Evolutionary conservation across 2,113 vertebrate genomes (phyloP).

Genomic region (Microcebus ravelobensis): DNA sequence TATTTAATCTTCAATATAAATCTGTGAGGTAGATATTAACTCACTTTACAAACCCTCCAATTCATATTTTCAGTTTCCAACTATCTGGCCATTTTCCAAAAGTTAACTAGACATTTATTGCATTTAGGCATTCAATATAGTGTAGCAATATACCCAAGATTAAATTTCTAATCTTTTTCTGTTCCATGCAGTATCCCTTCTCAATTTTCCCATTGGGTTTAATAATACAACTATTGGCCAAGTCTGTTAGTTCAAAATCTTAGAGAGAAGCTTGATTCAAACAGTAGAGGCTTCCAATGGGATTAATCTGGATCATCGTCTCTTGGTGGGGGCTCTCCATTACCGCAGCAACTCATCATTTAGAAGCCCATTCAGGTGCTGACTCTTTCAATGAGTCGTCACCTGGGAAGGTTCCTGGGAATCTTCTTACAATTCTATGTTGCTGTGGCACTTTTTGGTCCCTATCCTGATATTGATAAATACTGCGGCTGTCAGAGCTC

Average conservation of each 20-base stretch:
- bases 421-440: neutral
- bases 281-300: neutral
- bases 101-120: neutral
- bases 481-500: neutral
- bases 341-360: neutral
- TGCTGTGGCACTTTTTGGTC: neutral
- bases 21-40: neutral
- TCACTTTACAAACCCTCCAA: conserved; percentile 1
- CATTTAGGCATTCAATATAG: neutral
- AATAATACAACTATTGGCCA: neutral
- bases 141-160: neutral
- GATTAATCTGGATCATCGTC: neutral
- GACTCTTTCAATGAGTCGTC: neutral
- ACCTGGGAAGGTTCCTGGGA: neutral
- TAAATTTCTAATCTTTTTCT: neutral
- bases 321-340: neutral
- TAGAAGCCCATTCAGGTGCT: neutral
- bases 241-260: neutral
- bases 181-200: neutral
- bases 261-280: neutral
- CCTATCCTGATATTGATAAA: neutral
- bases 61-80: neutral
- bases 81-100: neutral
- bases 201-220: neutral
- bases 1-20: neutral